Percentiles rank a stretch among this genome's conserved stretches.
Evolutionary conservation across 2,888 invertebrate genomes (phyloP).

Genomic region (Prostheceraeus crozeri): DNA sequence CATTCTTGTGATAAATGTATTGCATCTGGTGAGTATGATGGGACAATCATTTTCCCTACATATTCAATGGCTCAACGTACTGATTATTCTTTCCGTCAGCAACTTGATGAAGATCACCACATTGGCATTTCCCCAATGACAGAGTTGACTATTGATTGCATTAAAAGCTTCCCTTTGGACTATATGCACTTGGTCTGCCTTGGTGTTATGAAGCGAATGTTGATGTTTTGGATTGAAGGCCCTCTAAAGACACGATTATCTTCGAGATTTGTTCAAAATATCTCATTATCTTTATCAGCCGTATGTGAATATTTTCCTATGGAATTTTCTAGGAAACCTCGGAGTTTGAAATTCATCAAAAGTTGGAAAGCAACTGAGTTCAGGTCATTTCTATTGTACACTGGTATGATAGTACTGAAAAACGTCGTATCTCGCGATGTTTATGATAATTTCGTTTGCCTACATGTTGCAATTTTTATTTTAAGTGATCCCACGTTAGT

Average conservation of each 20-base stretch:
- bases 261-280: background rate
- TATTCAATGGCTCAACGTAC: slow-evolving; percentile 33
- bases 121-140: slow-evolving; percentile 39
- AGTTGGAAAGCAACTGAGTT: slow-evolving; percentile 16
- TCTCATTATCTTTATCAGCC: background rate
- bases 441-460: slow-evolving; percentile 10
- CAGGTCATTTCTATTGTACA: slow-evolving; percentile 10
- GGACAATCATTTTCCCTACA: slow-evolving; percentile 32
- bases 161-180: slow-evolving; percentile 38
- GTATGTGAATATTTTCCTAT: background rate
- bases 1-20: slow-evolving; percentile 40
- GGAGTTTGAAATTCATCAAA: background rate
- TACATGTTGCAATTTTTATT: slow-evolving; percentile 13
- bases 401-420: slow-evolving; percentile 2
- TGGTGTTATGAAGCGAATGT: slow-evolving; percentile 16
- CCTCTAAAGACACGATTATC: slow-evolving; percentile 2
- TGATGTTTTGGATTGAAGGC: slow-evolving; percentile 10
- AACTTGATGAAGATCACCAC: slow-evolving; percentile 41
- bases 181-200: slow-evolving; percentile 14
- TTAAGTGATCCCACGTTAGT: slow-evolving; percentile 16
- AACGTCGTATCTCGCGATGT: background rate
- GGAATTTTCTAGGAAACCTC: slow-evolving; percentile 9
- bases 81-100: slow-evolving; percentile 32
- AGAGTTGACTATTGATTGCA: slow-evolving; percentile 42
- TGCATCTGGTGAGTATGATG: slow-evolving; percentile 33